These are phyloP conservation scores for Nemoura dubitans DNA, from an alignment of 2,888 invertebrate species.

Conservation along the genomic window DNA sequence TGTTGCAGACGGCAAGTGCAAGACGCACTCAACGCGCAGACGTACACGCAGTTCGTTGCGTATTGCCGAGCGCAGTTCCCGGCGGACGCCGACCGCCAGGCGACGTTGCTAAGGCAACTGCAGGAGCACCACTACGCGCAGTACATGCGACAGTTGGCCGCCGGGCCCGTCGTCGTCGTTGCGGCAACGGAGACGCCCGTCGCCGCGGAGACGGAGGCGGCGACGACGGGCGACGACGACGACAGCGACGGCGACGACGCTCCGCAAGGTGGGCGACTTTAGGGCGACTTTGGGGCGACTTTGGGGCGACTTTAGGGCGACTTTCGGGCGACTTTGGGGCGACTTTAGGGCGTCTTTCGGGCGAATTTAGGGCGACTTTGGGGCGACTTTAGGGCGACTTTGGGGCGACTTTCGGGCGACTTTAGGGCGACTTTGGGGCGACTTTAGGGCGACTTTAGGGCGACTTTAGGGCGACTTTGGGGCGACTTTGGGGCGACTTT, in stretches of 20 bases:
- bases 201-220: slow-evolving; percentile 38
- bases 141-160: slow-evolving; percentile 90
- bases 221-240: slow-evolving; percentile 50
- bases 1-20: slow-evolving; percentile 90
- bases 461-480: too few species aligned
- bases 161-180: slow-evolving; percentile 50
- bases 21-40: slow-evolving; percentile 95
- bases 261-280: slow-evolving; percentile 55
- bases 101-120: slow-evolving; percentile 88
- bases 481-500: too few species aligned
- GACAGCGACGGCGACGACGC: slow-evolving; percentile 54
- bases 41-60: slow-evolving; percentile 86
- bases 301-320: too few species aligned
- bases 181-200: slow-evolving; percentile 53
- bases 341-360: too few species aligned
- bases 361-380: too few species aligned
- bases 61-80: slow-evolving; percentile 93
- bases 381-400: too few species aligned
- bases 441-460: too few species aligned
- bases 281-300: too few species aligned
- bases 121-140: slow-evolving; percentile 99
- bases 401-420: too few species aligned
- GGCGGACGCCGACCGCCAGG: slow-evolving; percentile 79
- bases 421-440: too few species aligned
- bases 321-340: too few species aligned